These are phyloP conservation scores for Caenorhabditis brenneri DNA, from an alignment of 1,140 invertebrate genomes.

Conservation along the genomic window DNA sequence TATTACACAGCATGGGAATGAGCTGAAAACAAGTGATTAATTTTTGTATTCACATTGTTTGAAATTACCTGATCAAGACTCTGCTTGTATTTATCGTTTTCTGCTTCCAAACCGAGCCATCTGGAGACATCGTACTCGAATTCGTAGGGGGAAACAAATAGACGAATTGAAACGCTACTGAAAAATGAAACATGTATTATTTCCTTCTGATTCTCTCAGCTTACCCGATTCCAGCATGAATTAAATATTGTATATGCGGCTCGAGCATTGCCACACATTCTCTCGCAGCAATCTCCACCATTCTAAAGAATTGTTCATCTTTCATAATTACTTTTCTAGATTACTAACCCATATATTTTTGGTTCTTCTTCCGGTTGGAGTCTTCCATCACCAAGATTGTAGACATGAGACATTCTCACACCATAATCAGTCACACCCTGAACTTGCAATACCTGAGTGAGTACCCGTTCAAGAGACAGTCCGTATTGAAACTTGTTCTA, in stretches of 20 bases:
- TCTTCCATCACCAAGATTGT: constrained; percentile 35
- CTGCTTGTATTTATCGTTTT: constrained; percentile 36
- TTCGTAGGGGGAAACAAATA: constrained; percentile 27
- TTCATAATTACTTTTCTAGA: background rate
- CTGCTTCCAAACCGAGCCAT: constrained; percentile 44
- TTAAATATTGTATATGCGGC: background rate
- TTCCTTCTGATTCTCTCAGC: background rate
- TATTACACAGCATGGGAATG: constrained; percentile 43
- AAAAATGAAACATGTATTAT: background rate
- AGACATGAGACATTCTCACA: constrained; percentile 48
- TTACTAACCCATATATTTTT: constrained; percentile 28
- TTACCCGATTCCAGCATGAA: constrained; percentile 29
- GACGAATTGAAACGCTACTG: constrained; percentile 34
- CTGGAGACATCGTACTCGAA: constrained; percentile 48
- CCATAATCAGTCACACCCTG: background rate
- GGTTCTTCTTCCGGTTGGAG: constrained; percentile 41
- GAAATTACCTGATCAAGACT: constrained; percentile 39
- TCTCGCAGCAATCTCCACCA: constrained; percentile 28
- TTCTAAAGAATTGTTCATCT: background rate
- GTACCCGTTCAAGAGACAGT: constrained; percentile 35
- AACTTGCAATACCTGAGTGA: constrained; percentile 21
- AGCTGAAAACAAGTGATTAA: constrained; percentile 5
- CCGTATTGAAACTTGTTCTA: constrained; percentile 49
- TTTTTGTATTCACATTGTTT: no score
- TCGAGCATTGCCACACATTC: constrained; percentile 36